Conservation (phyloP, 2,113 vertebrate genomes). For the Rhodinocichla rosea region DNA sequence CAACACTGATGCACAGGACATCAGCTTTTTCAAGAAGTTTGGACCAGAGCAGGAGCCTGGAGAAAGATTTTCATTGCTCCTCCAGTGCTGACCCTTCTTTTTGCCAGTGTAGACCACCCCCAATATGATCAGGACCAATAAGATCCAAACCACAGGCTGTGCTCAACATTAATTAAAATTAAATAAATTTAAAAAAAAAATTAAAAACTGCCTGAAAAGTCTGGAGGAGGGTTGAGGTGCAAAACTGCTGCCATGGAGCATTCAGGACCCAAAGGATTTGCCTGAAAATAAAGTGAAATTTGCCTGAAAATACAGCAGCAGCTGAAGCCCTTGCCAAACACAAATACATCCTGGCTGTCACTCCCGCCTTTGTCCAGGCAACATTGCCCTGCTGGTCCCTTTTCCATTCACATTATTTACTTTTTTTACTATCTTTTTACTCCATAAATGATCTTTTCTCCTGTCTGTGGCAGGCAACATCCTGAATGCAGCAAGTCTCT, state of each 20-base stretch:
- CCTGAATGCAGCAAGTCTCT: not conserved
- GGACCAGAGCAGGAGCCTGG: not conserved
- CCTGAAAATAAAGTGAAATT: not conserved
- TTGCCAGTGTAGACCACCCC: not conserved
- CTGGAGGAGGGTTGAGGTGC: not conserved
- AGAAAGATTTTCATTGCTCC: not conserved
- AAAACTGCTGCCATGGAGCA: not conserved
- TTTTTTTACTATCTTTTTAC: not conserved
- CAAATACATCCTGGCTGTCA: not conserved
- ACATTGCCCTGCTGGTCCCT: not conserved
- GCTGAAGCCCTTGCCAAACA: not conserved
- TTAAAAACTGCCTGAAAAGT: not conserved
- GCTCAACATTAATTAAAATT: not conserved
- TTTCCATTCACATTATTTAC: not conserved
- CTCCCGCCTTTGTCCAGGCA: not conserved
- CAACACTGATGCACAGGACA: not conserved
- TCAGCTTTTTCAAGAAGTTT: not conserved
- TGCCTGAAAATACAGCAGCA: not conserved
- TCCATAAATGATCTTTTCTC: not conserved
- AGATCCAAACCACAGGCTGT: not conserved
- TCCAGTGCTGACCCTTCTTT: not conserved
- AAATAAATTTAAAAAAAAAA: too few species aligned
- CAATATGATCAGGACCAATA: accelerated
- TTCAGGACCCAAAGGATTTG: not conserved
- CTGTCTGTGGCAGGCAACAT: not conserved